Evolutionary conservation across 2,888 invertebrate species (phyloP), one percentile per base, ranked within the genome.

Genomic region (Horisme vitalbata): DNA sequence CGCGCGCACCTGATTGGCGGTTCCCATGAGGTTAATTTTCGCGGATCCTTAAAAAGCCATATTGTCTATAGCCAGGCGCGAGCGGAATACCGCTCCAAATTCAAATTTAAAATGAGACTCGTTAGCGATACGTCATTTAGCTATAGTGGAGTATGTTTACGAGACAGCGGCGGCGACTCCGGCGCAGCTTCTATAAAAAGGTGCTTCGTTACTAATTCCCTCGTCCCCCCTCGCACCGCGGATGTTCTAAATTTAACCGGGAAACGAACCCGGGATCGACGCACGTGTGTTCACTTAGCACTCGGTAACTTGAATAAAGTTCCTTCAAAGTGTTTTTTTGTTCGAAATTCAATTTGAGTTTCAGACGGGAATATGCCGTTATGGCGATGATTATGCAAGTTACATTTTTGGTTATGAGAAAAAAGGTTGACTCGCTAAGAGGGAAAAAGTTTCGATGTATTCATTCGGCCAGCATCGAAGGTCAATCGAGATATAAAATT

Each of bases 1-100:
- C 83, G 83, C 83, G 80, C 77, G 66, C 75, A 63, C 60, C 73
- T 79, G 71, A 87, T 84, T 83, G 83, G 83, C 80, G 80, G 85
- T 88, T 88, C 88, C 84, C 88, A 87, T 79, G 87, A 74, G 74
- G 73, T 75, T 88, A 86, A 88, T 89, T 88, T 89, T 87, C 81
- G 75, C 86, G 74, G 73, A 69, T 74, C 64, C 69, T 70, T 70
- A 74, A 72, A 77, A 75, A 71, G 51, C 52, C 36, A 68, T 67
- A 62, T 67, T 71, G 71, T 74, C 75, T 73, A 71, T 70, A 61
- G 61, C 41, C 45, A 37, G 23, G 43, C 50, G 56, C 51, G 52
- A 52, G 31, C 35, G 37, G 54, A 58, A 55, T 54, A 37, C 13
- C 43, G 45, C 45, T 63, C 59, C 51, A 56, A 65, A 63, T 61